These are phyloP conservation scores for Cephus pygmeus DNA, from an alignment of 2,888 invertebrate genomes.

Conservation along the genomic window DNA sequence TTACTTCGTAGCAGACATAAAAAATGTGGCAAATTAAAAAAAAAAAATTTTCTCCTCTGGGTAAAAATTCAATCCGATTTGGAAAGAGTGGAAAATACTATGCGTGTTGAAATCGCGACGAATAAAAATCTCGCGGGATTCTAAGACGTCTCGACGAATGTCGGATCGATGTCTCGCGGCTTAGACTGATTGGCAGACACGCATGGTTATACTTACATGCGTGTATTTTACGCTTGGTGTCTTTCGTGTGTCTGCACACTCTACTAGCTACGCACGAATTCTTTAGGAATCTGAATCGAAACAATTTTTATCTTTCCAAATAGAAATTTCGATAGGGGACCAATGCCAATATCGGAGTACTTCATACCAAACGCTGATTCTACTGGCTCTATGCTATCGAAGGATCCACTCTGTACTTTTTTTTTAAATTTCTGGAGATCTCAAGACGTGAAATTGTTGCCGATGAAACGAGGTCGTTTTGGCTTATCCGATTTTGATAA, in stretches of 20 bases:
- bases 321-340: not conserved
- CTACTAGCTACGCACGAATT: not conserved
- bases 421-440: not conserved
- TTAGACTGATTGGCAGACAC: not conserved
- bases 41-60: too few species aligned
- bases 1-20: not conserved
- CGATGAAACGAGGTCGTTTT: not conserved
- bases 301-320: not conserved
- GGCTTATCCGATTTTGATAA: not conserved
- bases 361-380: not conserved
- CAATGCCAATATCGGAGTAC: not conserved
- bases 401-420: not conserved
- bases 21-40: too few species aligned
- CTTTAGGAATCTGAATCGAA: not conserved
- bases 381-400: not conserved
- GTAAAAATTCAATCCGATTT: slow-evolving; percentile 50
- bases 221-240: not conserved
- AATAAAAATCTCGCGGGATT: slow-evolving; percentile 45
- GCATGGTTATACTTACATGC: not conserved
- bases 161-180: slow-evolving; percentile 6
- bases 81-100: slow-evolving; percentile 52
- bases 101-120: slow-evolving; percentile 38
- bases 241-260: not conserved
- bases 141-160: slow-evolving; percentile 41
- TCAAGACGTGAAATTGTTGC: not conserved